Percentiles rank a stretch among this genome's conserved stretches.
These are phyloP conservation scores for Pterocles burchelli DNA, from an alignment of 2,113 vertebrate species.

Conservation along the genomic window DNA sequence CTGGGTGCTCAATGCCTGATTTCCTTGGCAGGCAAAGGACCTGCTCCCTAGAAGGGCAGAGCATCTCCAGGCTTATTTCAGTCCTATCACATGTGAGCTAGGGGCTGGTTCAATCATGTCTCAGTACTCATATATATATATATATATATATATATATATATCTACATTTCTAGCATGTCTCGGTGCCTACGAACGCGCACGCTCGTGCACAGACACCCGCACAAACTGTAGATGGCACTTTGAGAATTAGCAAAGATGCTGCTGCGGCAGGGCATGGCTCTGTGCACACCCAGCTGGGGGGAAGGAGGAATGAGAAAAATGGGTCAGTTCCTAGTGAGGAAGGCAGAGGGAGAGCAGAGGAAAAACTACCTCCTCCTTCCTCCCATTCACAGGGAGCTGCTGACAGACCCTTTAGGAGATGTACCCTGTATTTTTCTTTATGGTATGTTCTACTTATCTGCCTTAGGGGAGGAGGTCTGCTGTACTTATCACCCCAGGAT, in stretches of 20 bases:
- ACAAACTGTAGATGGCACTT: constrained; percentile 64
- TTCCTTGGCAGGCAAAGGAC: neutral
- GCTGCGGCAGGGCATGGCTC: neutral
- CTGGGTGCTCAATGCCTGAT: neutral
- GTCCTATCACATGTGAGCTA: neutral
- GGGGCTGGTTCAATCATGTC: neutral
- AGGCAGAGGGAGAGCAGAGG: neutral
- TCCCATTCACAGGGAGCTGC: fast-evolving
- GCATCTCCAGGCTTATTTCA: neutral
- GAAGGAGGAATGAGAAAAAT: neutral
- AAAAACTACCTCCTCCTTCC: neutral
- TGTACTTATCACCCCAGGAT: constrained; percentile 1
- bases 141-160: too few species aligned
- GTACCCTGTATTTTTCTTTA: neutral
- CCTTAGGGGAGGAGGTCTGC: constrained; percentile 4
- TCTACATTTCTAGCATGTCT: neutral
- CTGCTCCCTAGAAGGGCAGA: neutral
- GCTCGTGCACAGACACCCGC: neutral
- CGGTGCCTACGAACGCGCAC: neutral
- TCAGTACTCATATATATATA: neutral
- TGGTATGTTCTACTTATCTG: constrained; percentile 16
- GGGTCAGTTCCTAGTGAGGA: neutral
- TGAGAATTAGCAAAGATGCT: constrained; percentile 35
- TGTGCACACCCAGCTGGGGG: neutral
- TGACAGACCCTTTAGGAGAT: neutral